Evolutionary conservation across 1,140 invertebrate species (phyloP), one percentile per base, ranked within the genome.

Genomic region (Rhopalosiphum padi): DNA sequence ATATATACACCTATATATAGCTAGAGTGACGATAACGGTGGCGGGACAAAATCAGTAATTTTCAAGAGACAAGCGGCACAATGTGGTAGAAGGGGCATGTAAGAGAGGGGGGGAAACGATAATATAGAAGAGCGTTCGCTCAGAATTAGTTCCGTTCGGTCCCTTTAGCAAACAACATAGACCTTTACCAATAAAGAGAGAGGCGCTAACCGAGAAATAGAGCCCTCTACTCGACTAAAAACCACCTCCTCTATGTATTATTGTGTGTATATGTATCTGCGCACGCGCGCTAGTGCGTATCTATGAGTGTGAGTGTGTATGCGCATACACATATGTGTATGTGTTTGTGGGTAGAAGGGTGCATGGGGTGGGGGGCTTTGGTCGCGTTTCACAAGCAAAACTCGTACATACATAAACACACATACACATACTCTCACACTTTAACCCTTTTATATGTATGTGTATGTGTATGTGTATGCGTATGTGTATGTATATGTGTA

Each of bases 131-230:
- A 89, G 35, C 89, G 55, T 68, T 90, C 89, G 9, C 37, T 90
- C 55, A 93, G 48, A 93, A 93, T 93, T 85, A 93, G 91, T 93
- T 93, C 82, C 46, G 77, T 85, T 85, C 77, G 77, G 48, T 85
- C 77, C 77, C 91, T 83, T 83, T 86, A 41, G 91, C 91, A 93
- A 93, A 93, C 91, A 93, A 86, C 68, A 85, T 37, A 92, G 48
- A 92, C 77, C 68, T 92, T 92, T 83, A 85, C 91, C 68, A 92
- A 83, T 82, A 92, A 82, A 92, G 90, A 53, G 91, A 82, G 35
- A 82, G 46, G 68, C 43, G 91, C 77, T 93, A 93, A 93, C 91
- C 82, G 35, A 92, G 91, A 92, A 92, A 92, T 92, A 92, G 68
- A 83, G n/a, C 68, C 46, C 68, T 83, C 46, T 46, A 51, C 83